A percentile compares a stretch with the other conserved stretches of the same genome.
phyloP scores from a whole-genome alignment of 2,888 invertebrate species.

The Rambutsinella grinnellia region DNA sequence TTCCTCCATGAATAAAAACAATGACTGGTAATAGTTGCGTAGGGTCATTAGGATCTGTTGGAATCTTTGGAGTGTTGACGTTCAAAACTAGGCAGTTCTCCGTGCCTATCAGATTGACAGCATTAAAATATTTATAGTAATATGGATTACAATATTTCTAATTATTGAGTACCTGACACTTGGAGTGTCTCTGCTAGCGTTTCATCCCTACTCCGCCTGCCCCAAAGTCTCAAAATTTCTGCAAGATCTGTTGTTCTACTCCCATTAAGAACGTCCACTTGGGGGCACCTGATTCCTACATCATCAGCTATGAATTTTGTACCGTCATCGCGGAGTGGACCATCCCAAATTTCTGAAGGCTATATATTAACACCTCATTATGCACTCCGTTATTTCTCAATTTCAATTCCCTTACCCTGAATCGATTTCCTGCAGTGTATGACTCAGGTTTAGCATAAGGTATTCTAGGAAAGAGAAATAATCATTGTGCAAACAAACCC shows the following conservation, averaged over 20 bases:
- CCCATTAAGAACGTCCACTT: constrained; percentile 5
- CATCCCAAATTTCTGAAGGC: constrained; percentile 38
- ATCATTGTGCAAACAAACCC: no score
- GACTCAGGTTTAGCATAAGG: constrained; percentile 38
- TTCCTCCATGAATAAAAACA: constrained; percentile 45
- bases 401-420: constrained; percentile 27
- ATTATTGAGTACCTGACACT: no score
- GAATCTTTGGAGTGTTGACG: constrained; percentile 42
- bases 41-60: neutral
- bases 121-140: neutral
- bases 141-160: neutral
- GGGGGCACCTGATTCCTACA: constrained; percentile 30
- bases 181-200: neutral
- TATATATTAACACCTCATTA: constrained; percentile 1
- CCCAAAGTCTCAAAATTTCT: neutral
- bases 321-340: constrained; percentile 18
- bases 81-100: constrained; percentile 46
- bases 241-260: neutral
- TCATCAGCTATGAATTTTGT: constrained; percentile 18
- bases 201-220: neutral
- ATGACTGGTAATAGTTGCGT: constrained; percentile 34
- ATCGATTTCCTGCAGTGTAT: constrained; percentile 28
- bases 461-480: constrained; percentile 29
- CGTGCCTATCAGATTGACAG: constrained; percentile 6
- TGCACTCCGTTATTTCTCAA: neutral